Evolutionary conservation across 2,888 invertebrate species (phyloP), one percentile per base, ranked within the genome.

Genomic region (Stenodera caucasica): DNA sequence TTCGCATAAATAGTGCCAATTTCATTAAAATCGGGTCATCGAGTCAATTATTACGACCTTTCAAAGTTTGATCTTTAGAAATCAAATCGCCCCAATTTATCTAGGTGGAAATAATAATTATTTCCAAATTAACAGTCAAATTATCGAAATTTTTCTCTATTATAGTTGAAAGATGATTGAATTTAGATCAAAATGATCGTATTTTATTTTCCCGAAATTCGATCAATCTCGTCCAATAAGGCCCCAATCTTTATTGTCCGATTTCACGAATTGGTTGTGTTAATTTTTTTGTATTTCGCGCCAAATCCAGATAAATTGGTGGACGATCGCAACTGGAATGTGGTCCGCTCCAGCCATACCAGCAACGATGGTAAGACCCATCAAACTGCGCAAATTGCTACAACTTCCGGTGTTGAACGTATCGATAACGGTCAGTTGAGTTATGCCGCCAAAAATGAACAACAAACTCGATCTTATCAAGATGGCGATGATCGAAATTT

Each of bases 361-460:
- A 86, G 85, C 49, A 83, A 85, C 60, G 89, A 88, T 73, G 90
- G 90, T 0, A 86, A 85, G 72, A 86, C 85, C 3, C 85, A 84
- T 66, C 83, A 85, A 51, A 83, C 84, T 51, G 83, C 84, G 60
- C 84, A 86, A 23, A 72, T 85, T 58, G 89, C 89, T 35, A 85
- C 86, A 67, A 88, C 88, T 64, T 85, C 86, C 69, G 89, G 89
- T 67, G 82, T 81, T 23, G 85, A 87, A 70, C 84, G 86, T 71
- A 83, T 89, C 51, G 85, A 86, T 56, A 87, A 86, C 14, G 89
- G 89, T n/a, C 81, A 82, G 58, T 83, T 87, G 0, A 84, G 86
- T 67, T 90, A 87, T 71, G 83, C 85, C 26, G 89, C 88, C 4
- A 82, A 84, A 65, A 87, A 87, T 72, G 84, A 85, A 68, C 86